Evolutionary conservation across 2,113 vertebrate species (phyloP), one percentile per base, ranked within the genome.

Genomic region (Stigmatopora argus): DNA sequence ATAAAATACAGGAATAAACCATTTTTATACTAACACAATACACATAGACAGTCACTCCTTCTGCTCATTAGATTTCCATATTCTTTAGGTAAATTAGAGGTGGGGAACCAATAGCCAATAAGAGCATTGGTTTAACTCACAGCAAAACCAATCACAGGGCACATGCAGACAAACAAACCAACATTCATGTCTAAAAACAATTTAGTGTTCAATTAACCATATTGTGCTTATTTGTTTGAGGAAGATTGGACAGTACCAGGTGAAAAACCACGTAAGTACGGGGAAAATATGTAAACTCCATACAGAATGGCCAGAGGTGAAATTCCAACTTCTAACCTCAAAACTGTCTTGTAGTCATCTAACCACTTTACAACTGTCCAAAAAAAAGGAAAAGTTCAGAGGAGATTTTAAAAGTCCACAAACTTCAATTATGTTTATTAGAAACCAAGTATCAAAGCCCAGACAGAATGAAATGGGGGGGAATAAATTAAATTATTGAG

Each of bases 1-100:
- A 63, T 65, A 56, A 57, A 72, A 21, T 35, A 70, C 64, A 72
- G 59, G 41, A 75, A 69, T 74, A 73, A 68, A 72, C n/a, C 12
- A 45, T 46, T 51, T 68, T 65, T 8, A 10, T 64, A 47, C 34
- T 3, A 34, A 60, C 46, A 7, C 7, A 58, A 17, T 44, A 45
- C 19, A 34, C 5, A 57, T 19, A 12, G 14, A 10, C 44, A 65
- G 23, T 11, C 14, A 62, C 6, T 46, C 19, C 38, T 41, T 41
- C 38, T 41, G 38, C 38, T 41, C 6, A 41, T 41, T 8, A 41
- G 38, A 8, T 41, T 41, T 41, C 4, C 38, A 41, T 41, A 41
- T 31, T 31, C 26, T 31, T 31, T 31, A 31, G 26, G 38, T 41
- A 41, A 7, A 23, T 12, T 21, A 53, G 51, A 11, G 51, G 11